phyloP scores from a whole-genome alignment of 1,140 invertebrate species.

The Cyclargus thomasi region DNA sequence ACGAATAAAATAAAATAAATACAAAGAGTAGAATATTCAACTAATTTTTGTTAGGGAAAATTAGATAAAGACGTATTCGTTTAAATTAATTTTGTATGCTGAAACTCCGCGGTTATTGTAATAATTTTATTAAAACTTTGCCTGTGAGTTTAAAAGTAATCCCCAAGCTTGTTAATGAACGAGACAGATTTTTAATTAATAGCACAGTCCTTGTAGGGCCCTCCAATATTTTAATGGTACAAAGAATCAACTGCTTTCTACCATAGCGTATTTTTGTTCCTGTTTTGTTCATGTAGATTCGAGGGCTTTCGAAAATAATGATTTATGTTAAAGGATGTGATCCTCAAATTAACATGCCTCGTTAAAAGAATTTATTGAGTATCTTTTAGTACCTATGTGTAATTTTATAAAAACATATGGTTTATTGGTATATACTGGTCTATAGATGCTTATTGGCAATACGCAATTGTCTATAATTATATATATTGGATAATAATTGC shows the following conservation, averaged over 20 bases:
- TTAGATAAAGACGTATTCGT: constrained; percentile 5
- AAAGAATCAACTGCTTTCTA: not conserved
- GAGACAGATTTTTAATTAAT: constrained; percentile 32
- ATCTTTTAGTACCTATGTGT: too few relatives aligned
- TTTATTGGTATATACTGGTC: too few relatives aligned
- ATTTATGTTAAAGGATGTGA: not conserved
- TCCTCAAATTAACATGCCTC: too few relatives aligned
- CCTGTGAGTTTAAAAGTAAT: constrained; percentile 31
- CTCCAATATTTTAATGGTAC: constrained; percentile 20
- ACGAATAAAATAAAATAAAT: too few relatives aligned
- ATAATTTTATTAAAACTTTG: constrained; percentile 34
- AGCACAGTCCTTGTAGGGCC: constrained; percentile 23
- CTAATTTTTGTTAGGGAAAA: constrained; percentile 2
- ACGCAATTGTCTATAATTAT: too few relatives aligned
- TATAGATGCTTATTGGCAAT: too few relatives aligned
- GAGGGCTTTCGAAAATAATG: not conserved
- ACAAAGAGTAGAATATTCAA: not conserved
- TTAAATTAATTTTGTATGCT: constrained; percentile 17
- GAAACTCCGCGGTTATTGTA: constrained; percentile 24
- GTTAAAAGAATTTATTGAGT: too few relatives aligned
- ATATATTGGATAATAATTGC: not conserved
- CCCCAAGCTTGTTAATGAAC: constrained; percentile 32
- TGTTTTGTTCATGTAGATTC: not conserved
- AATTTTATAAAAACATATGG: too few relatives aligned
- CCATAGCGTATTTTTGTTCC: not conserved